These are phyloP conservation scores for Gerris buenoi DNA, from an alignment of 1,140 invertebrate genomes.

Conservation along the genomic window DNA sequence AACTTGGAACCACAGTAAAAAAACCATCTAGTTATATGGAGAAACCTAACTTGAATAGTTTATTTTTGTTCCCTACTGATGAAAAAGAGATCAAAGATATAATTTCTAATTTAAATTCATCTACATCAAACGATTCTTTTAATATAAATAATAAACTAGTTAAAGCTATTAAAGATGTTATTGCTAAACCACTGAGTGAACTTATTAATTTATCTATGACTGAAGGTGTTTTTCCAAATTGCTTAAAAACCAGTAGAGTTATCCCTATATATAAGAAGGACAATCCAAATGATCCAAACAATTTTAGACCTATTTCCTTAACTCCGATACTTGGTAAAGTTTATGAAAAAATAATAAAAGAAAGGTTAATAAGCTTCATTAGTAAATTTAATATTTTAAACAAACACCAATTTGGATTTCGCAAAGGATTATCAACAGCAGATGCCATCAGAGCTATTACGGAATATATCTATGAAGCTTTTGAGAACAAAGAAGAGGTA, in stretches of 20 bases:
- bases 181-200: neutral
- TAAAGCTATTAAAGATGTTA: neutral
- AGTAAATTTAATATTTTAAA: neutral
- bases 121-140: neutral
- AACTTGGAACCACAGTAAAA: neutral
- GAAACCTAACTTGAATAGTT: neutral
- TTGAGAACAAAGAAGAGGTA: neutral
- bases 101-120: neutral
- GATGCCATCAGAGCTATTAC: neutral
- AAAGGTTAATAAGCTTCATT: neutral
- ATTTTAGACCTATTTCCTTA: neutral
- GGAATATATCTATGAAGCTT: neutral
- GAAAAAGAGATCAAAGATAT: neutral
- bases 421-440: neutral
- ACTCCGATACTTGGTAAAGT: neutral
- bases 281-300: neutral
- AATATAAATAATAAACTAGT: neutral
- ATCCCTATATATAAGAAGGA: neutral
- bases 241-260: neutral
- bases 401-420: neutral
- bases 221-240: neutral
- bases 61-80: neutral
- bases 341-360: neutral
- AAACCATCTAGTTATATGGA: neutral
- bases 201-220: neutral